phyloP scores from a whole-genome alignment of 2,888 invertebrate species.

The Drosophila neoperkinsi region DNA sequence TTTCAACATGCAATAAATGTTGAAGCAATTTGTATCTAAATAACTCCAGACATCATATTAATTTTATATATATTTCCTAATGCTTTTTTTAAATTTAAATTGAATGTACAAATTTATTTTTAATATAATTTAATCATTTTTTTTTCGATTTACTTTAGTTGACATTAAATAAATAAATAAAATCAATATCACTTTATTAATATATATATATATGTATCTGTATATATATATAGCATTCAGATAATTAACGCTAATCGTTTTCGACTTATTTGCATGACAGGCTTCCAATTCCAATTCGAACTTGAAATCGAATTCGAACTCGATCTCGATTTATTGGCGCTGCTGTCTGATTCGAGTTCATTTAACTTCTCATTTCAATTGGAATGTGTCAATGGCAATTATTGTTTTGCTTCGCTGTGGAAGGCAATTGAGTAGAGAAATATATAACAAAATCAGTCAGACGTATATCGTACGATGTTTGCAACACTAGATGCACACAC shows the following conservation, averaged over 20 bases:
- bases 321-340: slow-evolving; percentile 7
- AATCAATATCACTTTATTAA: too few relatives aligned
- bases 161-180: background rate
- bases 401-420: slow-evolving; percentile 18
- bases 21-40: too few relatives aligned
- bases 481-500: background rate
- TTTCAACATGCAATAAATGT: too few relatives aligned
- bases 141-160: background rate
- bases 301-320: background rate
- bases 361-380: slow-evolving; percentile 41
- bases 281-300: slow-evolving; percentile 18
- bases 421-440: slow-evolving; percentile 43
- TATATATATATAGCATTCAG: background rate
- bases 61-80: too few relatives aligned
- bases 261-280: slow-evolving; percentile 15
- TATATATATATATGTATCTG: too few relatives aligned
- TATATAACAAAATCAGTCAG: slow-evolving; percentile 31
- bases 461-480: slow-evolving; percentile 26
- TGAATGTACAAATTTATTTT: too few relatives aligned
- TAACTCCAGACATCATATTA: too few relatives aligned
- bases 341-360: slow-evolving; percentile 33
- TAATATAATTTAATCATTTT: too few relatives aligned
- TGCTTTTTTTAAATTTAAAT: too few relatives aligned
- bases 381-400: slow-evolving; percentile 35
- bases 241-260: slow-evolving; percentile 24